Conservation (phyloP, 1,140 invertebrate species). For the Lucilia sericata region DNA sequence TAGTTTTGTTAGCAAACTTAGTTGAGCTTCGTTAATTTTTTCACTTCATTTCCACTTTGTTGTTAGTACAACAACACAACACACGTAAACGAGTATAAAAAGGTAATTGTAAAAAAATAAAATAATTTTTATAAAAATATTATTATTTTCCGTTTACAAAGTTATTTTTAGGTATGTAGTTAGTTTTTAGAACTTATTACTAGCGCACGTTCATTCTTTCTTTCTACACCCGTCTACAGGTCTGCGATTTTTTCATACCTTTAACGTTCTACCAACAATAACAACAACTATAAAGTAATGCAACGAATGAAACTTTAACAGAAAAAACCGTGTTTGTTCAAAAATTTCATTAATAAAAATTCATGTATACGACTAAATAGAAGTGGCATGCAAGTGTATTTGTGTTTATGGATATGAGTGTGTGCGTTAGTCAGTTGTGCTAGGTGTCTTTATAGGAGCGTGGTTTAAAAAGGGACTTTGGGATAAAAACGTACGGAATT, state of each 20-base stretch:
- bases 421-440: background rate
- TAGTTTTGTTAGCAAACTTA: background rate
- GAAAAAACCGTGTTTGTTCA: background rate
- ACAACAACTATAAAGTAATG: slow-evolving; percentile 16
- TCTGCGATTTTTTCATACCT: slow-evolving; percentile 23
- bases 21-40: slow-evolving; percentile 2
- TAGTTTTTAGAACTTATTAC: too few relatives aligned
- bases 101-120: background rate
- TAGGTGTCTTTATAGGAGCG: too few relatives aligned
- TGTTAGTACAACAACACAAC: background rate
- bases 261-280: background rate
- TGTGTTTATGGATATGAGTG: background rate
- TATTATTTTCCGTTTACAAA: slow-evolving; percentile 5
- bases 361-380: background rate
- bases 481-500: too few relatives aligned
- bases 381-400: background rate
- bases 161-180: background rate
- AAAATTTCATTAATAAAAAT: slow-evolving; percentile 33
- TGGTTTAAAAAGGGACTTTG: too few relatives aligned
- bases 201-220: background rate
- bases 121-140: background rate
- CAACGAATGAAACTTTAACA: background rate
- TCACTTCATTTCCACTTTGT: slow-evolving; percentile 26
- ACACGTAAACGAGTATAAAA: background rate
- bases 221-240: background rate